phyloP scores from a whole-genome alignment of 2,888 invertebrate genomes.

The Ligdia adustata region DNA sequence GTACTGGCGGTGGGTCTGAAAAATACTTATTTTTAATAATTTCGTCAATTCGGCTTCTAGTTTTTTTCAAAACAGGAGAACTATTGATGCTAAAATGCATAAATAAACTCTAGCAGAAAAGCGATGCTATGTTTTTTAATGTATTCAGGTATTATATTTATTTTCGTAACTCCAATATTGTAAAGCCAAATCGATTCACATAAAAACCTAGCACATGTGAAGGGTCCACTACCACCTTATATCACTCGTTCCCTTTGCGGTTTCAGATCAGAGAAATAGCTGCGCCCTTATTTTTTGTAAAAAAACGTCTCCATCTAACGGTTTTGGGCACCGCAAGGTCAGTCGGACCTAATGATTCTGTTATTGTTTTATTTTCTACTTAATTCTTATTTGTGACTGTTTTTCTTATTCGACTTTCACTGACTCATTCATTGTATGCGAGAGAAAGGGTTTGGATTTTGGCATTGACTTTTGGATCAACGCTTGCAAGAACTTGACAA shows the following conservation, averaged over 20 bases:
- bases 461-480: not conserved
- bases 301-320: slow-evolving; percentile 62
- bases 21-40: no score
- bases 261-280: slow-evolving; percentile 77
- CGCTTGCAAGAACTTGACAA: no score
- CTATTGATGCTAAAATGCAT: no score
- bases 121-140: no score
- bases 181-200: no score
- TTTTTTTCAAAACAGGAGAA: no score
- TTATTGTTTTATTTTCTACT: slow-evolving; percentile 50
- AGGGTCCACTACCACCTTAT: slow-evolving; percentile 50
- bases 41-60: no score
- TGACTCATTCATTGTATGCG: slow-evolving; percentile 31
- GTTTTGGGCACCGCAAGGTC: slow-evolving; percentile 68
- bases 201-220: slow-evolving; percentile 35
- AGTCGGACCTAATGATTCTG: slow-evolving; percentile 62
- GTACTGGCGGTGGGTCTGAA: no score
- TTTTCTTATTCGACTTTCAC: slow-evolving; percentile 32
- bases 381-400: slow-evolving; percentile 27
- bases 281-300: slow-evolving; percentile 62
- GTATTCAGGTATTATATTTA: no score
- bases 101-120: no score
- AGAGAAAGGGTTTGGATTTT: slow-evolving; percentile 13
- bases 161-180: no score
- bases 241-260: slow-evolving; percentile 73